Evolutionary conservation across 2,113 vertebrate species (phyloP).

Genomic region (Nyctereutes procyonoides): DNA sequence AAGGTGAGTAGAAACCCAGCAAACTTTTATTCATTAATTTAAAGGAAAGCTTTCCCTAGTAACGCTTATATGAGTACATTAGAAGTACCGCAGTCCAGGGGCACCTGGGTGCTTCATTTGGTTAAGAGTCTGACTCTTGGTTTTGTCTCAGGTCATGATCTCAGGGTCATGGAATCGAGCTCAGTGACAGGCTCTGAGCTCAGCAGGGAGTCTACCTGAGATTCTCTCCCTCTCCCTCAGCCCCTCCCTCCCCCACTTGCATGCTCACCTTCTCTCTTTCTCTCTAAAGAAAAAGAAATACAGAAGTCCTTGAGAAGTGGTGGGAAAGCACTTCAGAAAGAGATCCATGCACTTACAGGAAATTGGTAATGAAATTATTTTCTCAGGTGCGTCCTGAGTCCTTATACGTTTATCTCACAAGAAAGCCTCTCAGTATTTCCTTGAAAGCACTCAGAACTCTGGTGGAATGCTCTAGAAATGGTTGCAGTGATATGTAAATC

Average conservation of each 20-base stretch:
- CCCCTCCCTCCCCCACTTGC: neutral
- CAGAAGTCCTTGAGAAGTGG: neutral
- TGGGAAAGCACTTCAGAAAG: neutral
- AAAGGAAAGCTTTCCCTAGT: neutral
- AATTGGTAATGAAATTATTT: slow-evolving; percentile 11
- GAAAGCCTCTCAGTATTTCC: neutral
- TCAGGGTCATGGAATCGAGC: neutral
- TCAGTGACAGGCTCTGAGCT: neutral
- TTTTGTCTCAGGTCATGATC: neutral
- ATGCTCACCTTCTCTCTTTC: neutral
- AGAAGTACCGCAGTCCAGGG: neutral
- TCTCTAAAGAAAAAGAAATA: neutral
- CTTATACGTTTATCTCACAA: neutral
- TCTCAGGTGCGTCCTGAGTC: neutral
- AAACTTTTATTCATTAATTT: slow-evolving; percentile 33
- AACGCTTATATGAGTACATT: neutral
- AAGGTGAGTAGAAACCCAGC: slow-evolving; percentile 31
- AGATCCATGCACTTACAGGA: neutral
- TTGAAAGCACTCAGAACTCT: slow-evolving; percentile 8
- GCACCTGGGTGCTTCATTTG: neutral
- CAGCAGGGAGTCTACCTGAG: neutral
- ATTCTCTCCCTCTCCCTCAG: neutral
- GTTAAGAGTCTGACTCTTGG: neutral
- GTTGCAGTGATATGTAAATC: neutral
- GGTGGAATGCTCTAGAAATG: slow-evolving; percentile 9